Evolutionary conservation across 2,797 vertebrate species (phyloP).

Genomic region (Sebastes hubbsi): DNA sequence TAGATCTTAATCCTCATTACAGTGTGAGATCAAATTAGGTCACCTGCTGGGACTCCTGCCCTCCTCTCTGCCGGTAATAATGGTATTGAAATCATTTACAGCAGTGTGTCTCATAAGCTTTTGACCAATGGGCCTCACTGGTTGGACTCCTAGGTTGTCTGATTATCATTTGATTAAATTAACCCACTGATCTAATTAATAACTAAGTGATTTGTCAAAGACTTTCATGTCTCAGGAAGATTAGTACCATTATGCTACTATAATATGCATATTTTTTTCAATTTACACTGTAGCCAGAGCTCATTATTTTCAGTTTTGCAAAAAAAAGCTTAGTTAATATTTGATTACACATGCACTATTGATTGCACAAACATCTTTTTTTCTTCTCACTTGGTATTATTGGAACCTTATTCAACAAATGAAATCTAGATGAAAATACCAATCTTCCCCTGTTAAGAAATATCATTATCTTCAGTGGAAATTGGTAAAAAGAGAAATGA

Average conservation of each 20-base stretch:
- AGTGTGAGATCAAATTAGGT: constrained; percentile 68
- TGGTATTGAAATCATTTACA: constrained; percentile 59
- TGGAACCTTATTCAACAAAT: neutral
- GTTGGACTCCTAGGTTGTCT: constrained; percentile 5
- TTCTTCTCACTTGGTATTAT: neutral
- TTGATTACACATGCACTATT: neutral
- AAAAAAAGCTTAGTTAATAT: neutral
- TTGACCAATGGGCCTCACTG: constrained; percentile 38
- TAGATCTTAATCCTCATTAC: constrained; percentile 69
- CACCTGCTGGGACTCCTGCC: constrained; percentile 65
- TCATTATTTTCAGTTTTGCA: neutral
- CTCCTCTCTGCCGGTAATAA: constrained; percentile 52
- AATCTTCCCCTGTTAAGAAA: neutral
- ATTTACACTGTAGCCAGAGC: neutral
- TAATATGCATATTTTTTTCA: neutral
- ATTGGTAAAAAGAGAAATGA: neutral
- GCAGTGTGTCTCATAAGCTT: constrained; percentile 29
- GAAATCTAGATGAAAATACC: neutral
- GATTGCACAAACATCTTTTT: neutral
- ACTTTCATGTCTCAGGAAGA: neutral
- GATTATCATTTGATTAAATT: constrained; percentile 39
- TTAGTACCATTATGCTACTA: neutral
- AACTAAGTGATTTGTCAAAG: neutral
- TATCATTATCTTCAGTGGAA: neutral
- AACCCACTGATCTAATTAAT: constrained; percentile 33